Percentiles rank a stretch among this genome's conserved stretches.
These are phyloP conservation scores for Cossypha heuglini DNA, from an alignment of 2,797 vertebrate genomes.

Conservation along the genomic window DNA sequence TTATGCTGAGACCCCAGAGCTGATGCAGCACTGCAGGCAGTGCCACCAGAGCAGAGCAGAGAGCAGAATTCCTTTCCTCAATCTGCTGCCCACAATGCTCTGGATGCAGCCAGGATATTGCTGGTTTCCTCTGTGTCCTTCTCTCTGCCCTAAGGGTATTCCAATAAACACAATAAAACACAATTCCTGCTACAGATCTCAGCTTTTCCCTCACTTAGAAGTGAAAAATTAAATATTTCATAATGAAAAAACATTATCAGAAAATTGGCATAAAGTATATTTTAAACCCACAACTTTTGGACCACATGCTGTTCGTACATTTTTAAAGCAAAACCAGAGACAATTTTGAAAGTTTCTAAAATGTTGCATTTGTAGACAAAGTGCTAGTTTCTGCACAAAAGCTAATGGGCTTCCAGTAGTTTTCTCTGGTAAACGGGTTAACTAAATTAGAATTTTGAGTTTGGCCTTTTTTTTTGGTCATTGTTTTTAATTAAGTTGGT, in stretches of 20 bases:
- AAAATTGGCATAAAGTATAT: neutral
- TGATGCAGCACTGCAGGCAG: neutral
- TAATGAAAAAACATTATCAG: neutral
- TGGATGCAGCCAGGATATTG: neutral
- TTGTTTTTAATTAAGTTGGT: slow-evolving; percentile 34
- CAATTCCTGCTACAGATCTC: neutral
- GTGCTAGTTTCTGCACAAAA: neutral
- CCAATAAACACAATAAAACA: neutral
- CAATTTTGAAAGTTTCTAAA: neutral
- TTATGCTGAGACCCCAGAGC: neutral
- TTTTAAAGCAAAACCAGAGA: neutral
- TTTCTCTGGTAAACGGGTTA: slow-evolving; percentile 7
- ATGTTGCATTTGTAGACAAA: neutral
- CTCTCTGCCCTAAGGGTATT: neutral
- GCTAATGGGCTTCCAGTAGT: neutral
- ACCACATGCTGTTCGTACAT: neutral
- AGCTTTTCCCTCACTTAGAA: neutral
- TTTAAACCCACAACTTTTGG: neutral
- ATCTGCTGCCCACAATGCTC: accelerated
- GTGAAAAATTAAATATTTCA: neutral
- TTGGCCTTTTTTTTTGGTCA: neutral
- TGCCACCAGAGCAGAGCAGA: neutral
- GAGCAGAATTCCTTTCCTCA: neutral
- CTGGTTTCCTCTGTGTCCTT: neutral
- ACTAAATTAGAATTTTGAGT: neutral